Evolutionary conservation across 2,113 vertebrate species (phyloP), one percentile per base, ranked within the genome.

Genomic region (Saguinus imperator): DNA sequence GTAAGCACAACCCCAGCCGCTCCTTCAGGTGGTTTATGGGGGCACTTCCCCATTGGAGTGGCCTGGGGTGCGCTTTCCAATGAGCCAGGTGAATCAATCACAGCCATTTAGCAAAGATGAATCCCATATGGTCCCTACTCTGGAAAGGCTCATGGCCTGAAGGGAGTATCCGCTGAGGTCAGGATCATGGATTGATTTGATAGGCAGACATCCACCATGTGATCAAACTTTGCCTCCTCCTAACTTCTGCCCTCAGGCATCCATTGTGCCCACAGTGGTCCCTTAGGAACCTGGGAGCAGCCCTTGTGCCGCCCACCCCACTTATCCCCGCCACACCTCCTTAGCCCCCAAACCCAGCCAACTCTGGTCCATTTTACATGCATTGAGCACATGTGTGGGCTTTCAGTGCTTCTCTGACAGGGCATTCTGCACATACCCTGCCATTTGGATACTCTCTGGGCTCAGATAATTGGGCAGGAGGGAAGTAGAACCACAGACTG

Each of bases 241-340:
- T 55, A 12, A 17, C 18, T 37, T 25, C 43, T 86, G 61, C 21
- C 55, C 7, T 77, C 7, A 3, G 57, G 2, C n/a, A 29, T 64
- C 61, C 58, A 10, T 79, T 6, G 18, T 40, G 89, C 50, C 52
- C 50, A 7, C 25, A 55, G 43, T n/a, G 68, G 48, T 66, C 43
- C 50, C 17, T 82, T 4, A 8, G 25, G 35, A 66, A 11, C 10
- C 70, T 45, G 8, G 79, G 55, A 37, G 55, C 12, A n/a, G 25
- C 25, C 10, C 27, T 66, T 72, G 37, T 45, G 37, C 68, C 5
- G 0, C 61, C 11, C 1, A 11, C 7, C 17, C n/a, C 0, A 9
- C 32, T 37, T 57, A 55, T 14, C 82, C 64, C 37, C 25, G 66
- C 37, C 32, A 21, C 12, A 80, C 21, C 2, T n/a, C 58, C 37